Base-by-base conservation (phyloP, 2,888 invertebrate species). In the Oligia latruncula region DNA sequence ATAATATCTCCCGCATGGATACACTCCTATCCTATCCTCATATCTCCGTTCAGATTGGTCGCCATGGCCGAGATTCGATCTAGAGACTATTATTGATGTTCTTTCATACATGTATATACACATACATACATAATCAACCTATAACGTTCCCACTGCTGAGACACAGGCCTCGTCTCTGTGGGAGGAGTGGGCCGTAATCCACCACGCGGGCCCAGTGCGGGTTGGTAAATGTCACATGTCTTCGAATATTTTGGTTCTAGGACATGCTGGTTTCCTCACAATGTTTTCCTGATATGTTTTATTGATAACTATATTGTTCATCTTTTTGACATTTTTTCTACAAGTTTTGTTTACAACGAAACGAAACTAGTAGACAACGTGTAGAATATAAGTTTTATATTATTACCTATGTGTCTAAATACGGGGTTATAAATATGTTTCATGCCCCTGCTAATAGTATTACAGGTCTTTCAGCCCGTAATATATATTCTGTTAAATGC, bases 401-500 rank as follows among this genome's bases (percentile, higher is more conserved):
- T 29, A 1, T 29, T 1, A 1, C n/a, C n/a, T 29, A 29, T 29
- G 29, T 29, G 29, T 29, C 29, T 29, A 29, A 29, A 29, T 29
- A 29, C 29, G 29, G 29, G 5, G 60, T 1, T 71, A 9, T 17
- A 29, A 60, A 2, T 20, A 64, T 55, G 9, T 67, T 52, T 55
- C 29, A 68, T 68, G 77, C 49, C 6, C 9, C 2, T 40, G n/a
- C 13, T 62, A n/a, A 13, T n/a, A 65, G 60, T 40, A 40, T 20
- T 20, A 11, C 68, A 78, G 55, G 62, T 64, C 9, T 49, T 65
- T n/a, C 15, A 64, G 49, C 6, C 5, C 35, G 49, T 46, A 73
- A 49, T 71, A 71, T 43, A 84, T 29, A 29, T 29, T 80, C 62
- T 74, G n/a, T 23, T 73, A 40, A 40, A 67, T 35, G 49, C 17